A percentile compares a stretch with the other conserved stretches of the same genome.
Evolutionary conservation across 2,888 invertebrate species (phyloP).

Genomic region (Netelia fuscicornis): DNA sequence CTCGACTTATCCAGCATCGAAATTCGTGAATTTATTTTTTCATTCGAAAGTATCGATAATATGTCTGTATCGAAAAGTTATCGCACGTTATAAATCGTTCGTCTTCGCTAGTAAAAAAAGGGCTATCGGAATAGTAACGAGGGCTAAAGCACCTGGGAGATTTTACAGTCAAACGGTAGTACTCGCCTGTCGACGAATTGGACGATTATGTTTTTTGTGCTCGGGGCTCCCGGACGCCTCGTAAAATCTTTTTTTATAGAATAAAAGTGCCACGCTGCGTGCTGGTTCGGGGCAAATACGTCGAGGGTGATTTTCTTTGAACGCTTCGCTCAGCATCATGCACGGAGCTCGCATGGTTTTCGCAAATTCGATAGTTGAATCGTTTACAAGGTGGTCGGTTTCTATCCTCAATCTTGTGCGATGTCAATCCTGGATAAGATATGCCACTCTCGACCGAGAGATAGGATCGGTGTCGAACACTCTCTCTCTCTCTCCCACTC

Average conservation of each 20-base stretch:
- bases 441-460: constrained; percentile 13
- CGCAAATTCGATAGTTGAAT: constrained; percentile 67
- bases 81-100: constrained; percentile 11
- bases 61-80: neutral
- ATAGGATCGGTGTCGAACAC: constrained; percentile 10
- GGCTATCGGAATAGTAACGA: neutral
- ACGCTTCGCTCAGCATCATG: constrained; percentile 58
- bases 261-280: constrained; percentile 48
- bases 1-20: no score
- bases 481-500: constrained; percentile 4
- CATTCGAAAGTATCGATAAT: neutral
- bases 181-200: constrained; percentile 45
- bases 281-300: constrained; percentile 42
- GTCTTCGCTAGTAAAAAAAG: neutral
- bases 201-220: constrained; percentile 11
- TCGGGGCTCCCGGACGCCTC: constrained; percentile 51
- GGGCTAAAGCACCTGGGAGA: constrained; percentile 29
- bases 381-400: constrained; percentile 31
- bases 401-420: constrained; percentile 4
- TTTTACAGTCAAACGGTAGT: constrained; percentile 62
- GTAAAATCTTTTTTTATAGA: constrained; percentile 70
- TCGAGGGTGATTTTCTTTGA: constrained; percentile 64
- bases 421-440: constrained; percentile 49
- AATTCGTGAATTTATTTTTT: neutral
- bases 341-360: constrained; percentile 38